Base-by-base conservation (phyloP, 2,888 invertebrate species). In the Neoaliturus tenellus region DNA sequence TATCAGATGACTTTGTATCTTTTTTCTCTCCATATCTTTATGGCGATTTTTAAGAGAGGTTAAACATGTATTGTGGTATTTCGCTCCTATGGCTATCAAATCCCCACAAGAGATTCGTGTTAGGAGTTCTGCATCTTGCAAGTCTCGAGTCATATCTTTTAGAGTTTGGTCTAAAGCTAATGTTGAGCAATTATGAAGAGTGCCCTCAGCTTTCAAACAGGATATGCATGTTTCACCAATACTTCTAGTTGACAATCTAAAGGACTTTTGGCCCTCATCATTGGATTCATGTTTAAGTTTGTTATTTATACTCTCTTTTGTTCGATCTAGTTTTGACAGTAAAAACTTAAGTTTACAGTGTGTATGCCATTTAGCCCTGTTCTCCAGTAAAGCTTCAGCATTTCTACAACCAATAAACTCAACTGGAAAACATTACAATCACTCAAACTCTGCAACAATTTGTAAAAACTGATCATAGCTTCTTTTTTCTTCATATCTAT, bases 1-100 rank as follows among this genome's bases (percentile, higher is more conserved):
- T 51, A 10, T 51, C 51, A 17, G 51, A 51, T 51, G 51, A 51
- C 51, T 51, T 51, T 51, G 51, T 51, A 51, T 51, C 14, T 51
- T 51, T 51, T 51, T 51, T n/a, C 51, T 51, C 51, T 51, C 51
- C 51, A 51, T 51, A 51, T 51, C 6, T 51, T n/a, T 51, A 51
- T 51, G 51, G 51, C 51, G 51, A 51, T 51, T 51, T 51, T 51
- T 51, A 51, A 51, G 17, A 51, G 51, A 51, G 51, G 51, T 51
- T 51, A 51, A 51, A 51, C 51, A 51, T 51, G 41, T 41, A 41
- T 41, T 41, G 41, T 41, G 41, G 41, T 51, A 51, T 51, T 51
- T 51, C 51, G 51, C 51, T 51, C 51, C 51, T 51, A 51, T 51
- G 51, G 51, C 51, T 51, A 51, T 51, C 51, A 51, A 51, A 51